Conservation (phyloP, 2,888 invertebrate species). For the Tinea pellionella region DNA sequence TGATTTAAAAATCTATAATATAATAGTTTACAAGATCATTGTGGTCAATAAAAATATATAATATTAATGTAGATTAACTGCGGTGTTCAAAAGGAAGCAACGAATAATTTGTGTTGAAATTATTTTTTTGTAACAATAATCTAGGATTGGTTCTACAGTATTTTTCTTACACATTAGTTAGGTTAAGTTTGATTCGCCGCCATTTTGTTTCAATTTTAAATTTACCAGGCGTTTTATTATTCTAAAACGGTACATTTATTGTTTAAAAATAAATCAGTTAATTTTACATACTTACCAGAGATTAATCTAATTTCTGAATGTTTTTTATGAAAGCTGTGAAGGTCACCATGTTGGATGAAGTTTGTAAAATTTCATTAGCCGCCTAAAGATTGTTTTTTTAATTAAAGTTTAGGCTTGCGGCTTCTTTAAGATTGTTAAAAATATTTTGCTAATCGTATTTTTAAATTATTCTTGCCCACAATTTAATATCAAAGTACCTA, state of each 20-base stretch:
- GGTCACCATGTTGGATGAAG: neutral
- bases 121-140: neutral
- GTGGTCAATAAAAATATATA: too few relatives aligned
- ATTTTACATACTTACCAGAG: neutral
- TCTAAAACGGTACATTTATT: neutral
- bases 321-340: neutral
- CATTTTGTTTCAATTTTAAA: constrained; percentile 26
- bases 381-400: neutral
- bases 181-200: constrained; percentile 31
- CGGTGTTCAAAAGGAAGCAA: constrained; percentile 24
- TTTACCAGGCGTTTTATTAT: neutral
- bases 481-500: too few relatives aligned
- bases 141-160: constrained; percentile 39
- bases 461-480: too few relatives aligned
- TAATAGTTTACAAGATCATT: too few relatives aligned
- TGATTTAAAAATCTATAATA: too few relatives aligned
- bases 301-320: neutral
- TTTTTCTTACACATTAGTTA: constrained; percentile 30
- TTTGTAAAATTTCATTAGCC: neutral
- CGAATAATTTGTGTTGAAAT: constrained; percentile 24
- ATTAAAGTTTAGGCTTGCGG: too few relatives aligned
- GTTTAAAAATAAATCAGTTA: neutral
- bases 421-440: too few relatives aligned
- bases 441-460: too few relatives aligned
- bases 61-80: too few relatives aligned